Evolutionary conservation across 2,113 vertebrate genomes (phyloP).

Genomic region (Calyptomena viridis): DNA sequence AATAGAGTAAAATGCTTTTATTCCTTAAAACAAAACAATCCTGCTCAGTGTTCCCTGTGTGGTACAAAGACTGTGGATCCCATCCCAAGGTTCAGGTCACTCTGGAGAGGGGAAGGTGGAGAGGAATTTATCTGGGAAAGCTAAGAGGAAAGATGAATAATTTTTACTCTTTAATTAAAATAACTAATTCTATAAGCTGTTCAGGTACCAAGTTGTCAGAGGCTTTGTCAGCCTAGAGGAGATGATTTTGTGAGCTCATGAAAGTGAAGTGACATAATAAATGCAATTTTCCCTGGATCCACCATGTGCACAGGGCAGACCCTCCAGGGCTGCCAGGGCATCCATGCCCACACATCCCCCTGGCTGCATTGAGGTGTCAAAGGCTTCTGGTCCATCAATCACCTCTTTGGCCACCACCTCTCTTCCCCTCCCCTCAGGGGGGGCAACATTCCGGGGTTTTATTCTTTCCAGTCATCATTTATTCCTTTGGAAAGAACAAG

Average conservation of each 20-base stretch:
- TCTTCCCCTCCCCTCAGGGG: neutral
- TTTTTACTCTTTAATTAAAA: no score
- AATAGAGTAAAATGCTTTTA: neutral
- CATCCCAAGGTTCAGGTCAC: neutral
- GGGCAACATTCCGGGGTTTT: neutral
- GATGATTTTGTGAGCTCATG: neutral
- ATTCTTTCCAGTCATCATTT: neutral
- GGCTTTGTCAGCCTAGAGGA: neutral
- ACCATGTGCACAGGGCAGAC: neutral
- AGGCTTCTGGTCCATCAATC: neutral
- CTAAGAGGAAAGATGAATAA: neutral
- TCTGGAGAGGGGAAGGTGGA: neutral
- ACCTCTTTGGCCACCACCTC: neutral
- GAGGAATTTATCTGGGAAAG: neutral
- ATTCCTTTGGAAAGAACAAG: conserved; percentile 18
- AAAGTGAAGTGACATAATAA: neutral
- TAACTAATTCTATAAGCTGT: neutral
- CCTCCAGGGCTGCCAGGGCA: neutral
- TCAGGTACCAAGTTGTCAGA: neutral
- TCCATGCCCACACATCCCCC: neutral
- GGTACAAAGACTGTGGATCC: neutral
- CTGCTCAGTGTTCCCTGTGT: neutral
- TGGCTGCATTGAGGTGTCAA: neutral
- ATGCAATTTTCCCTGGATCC: neutral
- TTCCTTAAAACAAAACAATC: neutral